Percentiles rank a stretch among this genome's conserved stretches.
phyloP scores from a whole-genome alignment of 2,113 vertebrate species.

The Silurus glanis region DNA sequence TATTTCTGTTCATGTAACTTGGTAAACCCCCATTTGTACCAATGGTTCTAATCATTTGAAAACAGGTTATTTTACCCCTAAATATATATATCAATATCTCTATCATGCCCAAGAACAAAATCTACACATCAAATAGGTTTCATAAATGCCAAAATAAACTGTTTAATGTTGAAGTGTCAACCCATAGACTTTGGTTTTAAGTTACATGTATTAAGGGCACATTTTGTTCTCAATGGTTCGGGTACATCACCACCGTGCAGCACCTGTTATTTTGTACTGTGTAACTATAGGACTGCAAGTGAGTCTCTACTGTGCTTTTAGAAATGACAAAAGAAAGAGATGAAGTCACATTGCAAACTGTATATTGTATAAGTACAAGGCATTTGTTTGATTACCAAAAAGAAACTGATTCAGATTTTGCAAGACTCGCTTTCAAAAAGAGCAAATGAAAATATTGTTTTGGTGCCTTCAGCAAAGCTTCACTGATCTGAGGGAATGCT shows the following conservation, averaged over 20 bases:
- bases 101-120: background rate
- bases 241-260: background rate
- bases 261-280: background rate
- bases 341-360: background rate
- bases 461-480: slow-evolving; percentile 60
- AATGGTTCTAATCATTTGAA: background rate
- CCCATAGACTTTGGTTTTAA: background rate
- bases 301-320: background rate
- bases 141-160: background rate
- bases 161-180: background rate
- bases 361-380: background rate
- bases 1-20: background rate
- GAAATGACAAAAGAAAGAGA: background rate
- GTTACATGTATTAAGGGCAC: background rate
- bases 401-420: slow-evolving; percentile 33
- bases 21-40: background rate
- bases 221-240: background rate
- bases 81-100: background rate
- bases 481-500: slow-evolving; percentile 66
- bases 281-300: background rate
- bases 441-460: slow-evolving; percentile 66
- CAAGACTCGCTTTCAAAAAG: slow-evolving; percentile 20
- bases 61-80: background rate
- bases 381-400: background rate
- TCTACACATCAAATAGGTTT: background rate